phyloP scores from a whole-genome alignment of 2,113 vertebrate species.

The Colossoma macropomum region DNA sequence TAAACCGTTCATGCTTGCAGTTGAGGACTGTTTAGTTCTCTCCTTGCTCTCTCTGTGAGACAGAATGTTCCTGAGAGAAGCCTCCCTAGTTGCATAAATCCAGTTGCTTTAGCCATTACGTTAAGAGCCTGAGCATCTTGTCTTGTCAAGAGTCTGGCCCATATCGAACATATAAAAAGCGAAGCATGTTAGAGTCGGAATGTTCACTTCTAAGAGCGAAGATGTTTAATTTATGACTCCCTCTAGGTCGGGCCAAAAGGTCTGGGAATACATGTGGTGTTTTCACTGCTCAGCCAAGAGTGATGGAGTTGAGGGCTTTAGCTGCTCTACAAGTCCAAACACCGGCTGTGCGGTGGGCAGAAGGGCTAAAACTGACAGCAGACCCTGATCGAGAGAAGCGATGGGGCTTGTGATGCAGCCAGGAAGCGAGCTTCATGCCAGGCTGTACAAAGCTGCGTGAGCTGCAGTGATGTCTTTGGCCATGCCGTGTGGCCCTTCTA shows the following conservation, averaged over 20 bases:
- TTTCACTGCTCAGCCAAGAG: background rate
- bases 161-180: constrained; percentile 40
- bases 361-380: constrained; percentile 4
- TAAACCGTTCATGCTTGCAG: background rate
- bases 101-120: background rate
- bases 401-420: background rate
- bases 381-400: background rate
- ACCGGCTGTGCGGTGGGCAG: background rate
- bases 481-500: background rate
- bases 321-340: background rate
- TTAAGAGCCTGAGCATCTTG: constrained; percentile 59
- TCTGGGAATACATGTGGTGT: background rate
- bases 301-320: constrained; percentile 15
- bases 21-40: background rate
- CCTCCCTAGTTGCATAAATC: background rate
- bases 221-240: constrained; percentile 33
- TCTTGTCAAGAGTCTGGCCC: constrained; percentile 33
- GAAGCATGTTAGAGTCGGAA: constrained; percentile 18
- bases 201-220: constrained; percentile 34
- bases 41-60: background rate
- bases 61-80: background rate
- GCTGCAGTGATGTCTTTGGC: background rate
- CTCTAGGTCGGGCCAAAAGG: background rate
- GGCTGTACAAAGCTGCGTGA: background rate
- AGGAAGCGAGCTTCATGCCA: background rate